Base-by-base conservation (phyloP, 2,888 invertebrate species). In the Halictus ligatus region DNA sequence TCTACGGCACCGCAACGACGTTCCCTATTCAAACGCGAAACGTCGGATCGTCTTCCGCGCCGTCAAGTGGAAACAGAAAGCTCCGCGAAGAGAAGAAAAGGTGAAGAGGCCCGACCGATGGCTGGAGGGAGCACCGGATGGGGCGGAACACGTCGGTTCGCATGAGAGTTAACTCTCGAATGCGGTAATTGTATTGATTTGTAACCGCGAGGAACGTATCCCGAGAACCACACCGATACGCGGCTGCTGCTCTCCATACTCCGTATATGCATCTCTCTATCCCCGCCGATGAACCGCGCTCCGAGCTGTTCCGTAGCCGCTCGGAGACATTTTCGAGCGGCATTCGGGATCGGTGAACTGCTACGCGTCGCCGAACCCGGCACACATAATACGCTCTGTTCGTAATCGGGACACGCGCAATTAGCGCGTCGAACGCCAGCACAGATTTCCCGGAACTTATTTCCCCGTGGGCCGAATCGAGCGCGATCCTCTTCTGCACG, bases 11-110 rank as follows among this genome's bases (percentile, higher is more conserved):
- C 80, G 80, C 84, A 73, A 79, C 81, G 80, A 71, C 84, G 86
- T 83, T 88, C 88, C 73, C 84, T 81, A 90, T 90, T 87, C 83
- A 86, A 83, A 84, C 85, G 80, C 75, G 86, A 84, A 85, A 81
- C 84, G 80, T 21, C 78, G 83, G 82, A 87, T 90, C 89, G 86
- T 80, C 83, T 90, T 90, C 90, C 85, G 83, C 89, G 54, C 88
- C 80, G 83, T 83, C 85, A 86, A 87, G 87, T 80, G 87, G 89
- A 90, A 90, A 90, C 83, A 81, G 87, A 90, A 89, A 90, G 88
- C 87, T 84, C 76, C 80, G 87, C 67, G 54, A 58, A 75, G 75
- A 48, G 78, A 80, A 80, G 86, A 84, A 88, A 83, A 77, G 77
- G 80, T 60, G 81, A 84, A 43, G 81, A 46, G 50, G 50, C 60